These are phyloP conservation scores for Platycnemis pennipes DNA, from an alignment of 2,888 invertebrate genomes.

Conservation along the genomic window DNA sequence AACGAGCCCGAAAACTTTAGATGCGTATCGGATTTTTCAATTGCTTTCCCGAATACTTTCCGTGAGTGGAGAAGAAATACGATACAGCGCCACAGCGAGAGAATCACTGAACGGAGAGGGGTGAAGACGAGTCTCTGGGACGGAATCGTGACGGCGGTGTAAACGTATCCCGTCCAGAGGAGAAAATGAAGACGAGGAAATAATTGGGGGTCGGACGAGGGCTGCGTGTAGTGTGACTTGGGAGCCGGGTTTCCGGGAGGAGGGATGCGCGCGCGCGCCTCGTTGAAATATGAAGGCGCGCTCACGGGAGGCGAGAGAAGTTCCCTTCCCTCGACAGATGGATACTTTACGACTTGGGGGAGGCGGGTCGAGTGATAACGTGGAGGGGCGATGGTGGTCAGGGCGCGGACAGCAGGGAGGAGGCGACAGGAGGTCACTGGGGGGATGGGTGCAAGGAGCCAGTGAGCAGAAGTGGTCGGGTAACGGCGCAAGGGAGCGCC, in stretches of 20 bases:
- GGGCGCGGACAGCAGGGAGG: too few species aligned
- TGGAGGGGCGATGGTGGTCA: too few species aligned
- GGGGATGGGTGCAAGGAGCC: neutral
- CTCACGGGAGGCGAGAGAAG: neutral
- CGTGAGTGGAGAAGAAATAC: neutral
- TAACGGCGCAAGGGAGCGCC: constrained; percentile 13
- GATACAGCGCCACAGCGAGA: neutral
- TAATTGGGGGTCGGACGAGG: neutral
- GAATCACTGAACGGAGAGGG: neutral
- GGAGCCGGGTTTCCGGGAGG: neutral
- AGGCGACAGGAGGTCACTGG: neutral
- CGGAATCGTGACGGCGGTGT: neutral
- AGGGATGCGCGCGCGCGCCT: neutral
- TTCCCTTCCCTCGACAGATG: neutral
- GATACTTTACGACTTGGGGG: neutral
- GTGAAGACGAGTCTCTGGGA: too few species aligned
- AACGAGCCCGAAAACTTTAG: too few species aligned
- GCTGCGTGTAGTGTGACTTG: neutral
- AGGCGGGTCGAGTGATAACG: too few species aligned
- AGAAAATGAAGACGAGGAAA: neutral
- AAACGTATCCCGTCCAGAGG: neutral
- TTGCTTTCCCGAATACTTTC: neutral
- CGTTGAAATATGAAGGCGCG: constrained; percentile 4
- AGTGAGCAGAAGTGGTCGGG: too few species aligned
- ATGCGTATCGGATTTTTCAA: neutral